Conservation (phyloP, 1,140 invertebrate genomes). For the Sipha flava region DNA sequence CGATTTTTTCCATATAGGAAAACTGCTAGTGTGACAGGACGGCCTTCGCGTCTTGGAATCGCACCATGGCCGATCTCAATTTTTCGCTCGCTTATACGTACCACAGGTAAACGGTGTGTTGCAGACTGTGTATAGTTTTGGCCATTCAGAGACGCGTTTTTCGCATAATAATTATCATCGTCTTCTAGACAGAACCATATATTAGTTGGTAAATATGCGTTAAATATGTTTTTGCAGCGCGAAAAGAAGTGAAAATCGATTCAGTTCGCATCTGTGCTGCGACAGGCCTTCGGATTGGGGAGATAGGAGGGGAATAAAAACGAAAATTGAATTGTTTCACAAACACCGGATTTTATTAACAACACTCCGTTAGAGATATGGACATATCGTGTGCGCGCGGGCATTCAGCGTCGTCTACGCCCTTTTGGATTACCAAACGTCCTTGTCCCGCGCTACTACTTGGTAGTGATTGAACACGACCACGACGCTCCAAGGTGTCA, state of each 20-base stretch:
- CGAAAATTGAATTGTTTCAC: not conserved
- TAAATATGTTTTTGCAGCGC: not conserved
- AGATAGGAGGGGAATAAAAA: not conserved
- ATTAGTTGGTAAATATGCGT: too few species aligned
- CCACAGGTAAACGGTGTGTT: too few species aligned
- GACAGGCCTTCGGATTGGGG: not conserved
- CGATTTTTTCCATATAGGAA: not conserved
- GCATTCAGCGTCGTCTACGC: not conserved
- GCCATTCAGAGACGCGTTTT: too few species aligned
- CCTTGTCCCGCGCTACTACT: not conserved
- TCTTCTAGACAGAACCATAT: too few species aligned
- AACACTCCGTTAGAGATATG: conserved; percentile 16
- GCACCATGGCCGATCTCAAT: not conserved
- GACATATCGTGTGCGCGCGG: not conserved
- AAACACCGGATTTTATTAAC: not conserved
- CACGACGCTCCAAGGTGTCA: not conserved
- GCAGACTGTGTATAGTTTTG: too few species aligned
- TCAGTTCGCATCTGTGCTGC: not conserved
- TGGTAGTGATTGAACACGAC: not conserved
- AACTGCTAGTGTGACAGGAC: not conserved
- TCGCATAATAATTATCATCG: too few species aligned
- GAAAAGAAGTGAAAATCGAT: not conserved
- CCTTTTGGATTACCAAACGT: conserved; percentile 23
- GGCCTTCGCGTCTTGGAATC: not conserved
- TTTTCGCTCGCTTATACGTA: too few species aligned